Conservation (phyloP, 2,113 vertebrate species). For the Opisthocomus hoazin region DNA sequence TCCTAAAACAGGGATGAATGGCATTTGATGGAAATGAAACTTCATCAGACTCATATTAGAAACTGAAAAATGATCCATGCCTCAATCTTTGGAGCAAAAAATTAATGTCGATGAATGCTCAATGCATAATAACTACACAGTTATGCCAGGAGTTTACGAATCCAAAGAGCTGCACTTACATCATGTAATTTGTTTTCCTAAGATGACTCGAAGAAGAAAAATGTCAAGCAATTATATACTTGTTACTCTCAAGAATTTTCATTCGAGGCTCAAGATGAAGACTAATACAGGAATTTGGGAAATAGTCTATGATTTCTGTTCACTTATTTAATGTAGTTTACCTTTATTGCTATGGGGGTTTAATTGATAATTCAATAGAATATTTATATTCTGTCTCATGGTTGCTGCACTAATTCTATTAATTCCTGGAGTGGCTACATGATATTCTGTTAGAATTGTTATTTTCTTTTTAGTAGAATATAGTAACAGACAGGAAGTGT, state of each 20-base stretch:
- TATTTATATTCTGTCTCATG: constrained; percentile 49
- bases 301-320: constrained; percentile 66
- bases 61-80: not conserved
- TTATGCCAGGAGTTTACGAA: constrained; percentile 58
- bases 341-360: constrained; percentile 61
- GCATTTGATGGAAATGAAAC: not conserved
- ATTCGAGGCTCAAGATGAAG: constrained; percentile 61
- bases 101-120: constrained; percentile 3
- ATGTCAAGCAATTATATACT: constrained; percentile 67
- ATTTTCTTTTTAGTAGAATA: constrained; percentile 59
- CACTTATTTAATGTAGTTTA: constrained; percentile 52
- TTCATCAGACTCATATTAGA: not conserved
- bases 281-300: constrained; percentile 59
- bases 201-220: constrained; percentile 66
- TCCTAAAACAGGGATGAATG: not conserved
- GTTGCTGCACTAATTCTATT: constrained; percentile 59
- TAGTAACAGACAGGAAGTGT: constrained; percentile 63
- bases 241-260: constrained; percentile 68
- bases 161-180: constrained; percentile 43
- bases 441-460: constrained; percentile 33
- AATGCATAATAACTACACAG: constrained; percentile 20
- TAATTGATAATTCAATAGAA: constrained; percentile 66
- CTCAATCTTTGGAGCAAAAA: constrained; percentile 54
- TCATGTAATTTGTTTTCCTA: constrained; percentile 64
- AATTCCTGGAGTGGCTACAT: constrained; percentile 51